A percentile compares a stretch with the other conserved stretches of the same genome.
phyloP scores from a whole-genome alignment of 1,140 invertebrate species.

The Ladona fulva region DNA sequence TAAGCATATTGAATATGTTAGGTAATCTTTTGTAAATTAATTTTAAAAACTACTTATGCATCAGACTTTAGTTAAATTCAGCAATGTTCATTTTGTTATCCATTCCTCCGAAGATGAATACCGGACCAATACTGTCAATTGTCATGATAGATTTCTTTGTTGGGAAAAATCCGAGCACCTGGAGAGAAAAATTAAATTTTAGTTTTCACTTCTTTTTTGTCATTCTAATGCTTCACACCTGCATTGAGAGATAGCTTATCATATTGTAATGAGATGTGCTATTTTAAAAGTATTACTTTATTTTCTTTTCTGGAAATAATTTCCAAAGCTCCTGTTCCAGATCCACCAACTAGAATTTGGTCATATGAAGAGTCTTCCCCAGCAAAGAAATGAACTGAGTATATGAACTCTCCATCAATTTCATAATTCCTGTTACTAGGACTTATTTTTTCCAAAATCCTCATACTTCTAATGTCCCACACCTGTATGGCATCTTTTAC shows the following conservation, averaged over 20 bases:
- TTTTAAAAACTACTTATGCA: no score
- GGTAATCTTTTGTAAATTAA: no score
- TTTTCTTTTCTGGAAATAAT: slow-evolving; percentile 31
- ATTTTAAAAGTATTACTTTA: slow-evolving; percentile 24
- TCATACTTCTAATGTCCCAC: slow-evolving; percentile 31
- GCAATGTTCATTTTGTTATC: slow-evolving; percentile 21
- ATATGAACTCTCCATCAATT: slow-evolving; percentile 32
- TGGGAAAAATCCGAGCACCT: slow-evolving; percentile 29
- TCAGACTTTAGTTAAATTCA: no score
- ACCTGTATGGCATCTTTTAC: slow-evolving; percentile 31
- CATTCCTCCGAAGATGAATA: slow-evolving; percentile 32
- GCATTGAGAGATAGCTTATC: not conserved
- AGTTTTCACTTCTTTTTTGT: not conserved
- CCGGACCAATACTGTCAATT: slow-evolving; percentile 27
- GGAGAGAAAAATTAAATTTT: no score
- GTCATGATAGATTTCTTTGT: slow-evolving; percentile 28
- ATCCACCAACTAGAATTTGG: slow-evolving; percentile 29
- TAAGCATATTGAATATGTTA: no score
- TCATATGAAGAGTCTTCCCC: slow-evolving; percentile 30
- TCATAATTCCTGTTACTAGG: slow-evolving; percentile 29
- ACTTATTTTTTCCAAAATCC: slow-evolving; percentile 31
- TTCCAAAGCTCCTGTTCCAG: slow-evolving; percentile 30
- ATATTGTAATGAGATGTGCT: no score
- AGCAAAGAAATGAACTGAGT: slow-evolving; percentile 30
- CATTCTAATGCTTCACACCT: not conserved